Evolutionary conservation across 2,797 vertebrate species (phyloP).

Genomic region (Crenichthys baileyi): DNA sequence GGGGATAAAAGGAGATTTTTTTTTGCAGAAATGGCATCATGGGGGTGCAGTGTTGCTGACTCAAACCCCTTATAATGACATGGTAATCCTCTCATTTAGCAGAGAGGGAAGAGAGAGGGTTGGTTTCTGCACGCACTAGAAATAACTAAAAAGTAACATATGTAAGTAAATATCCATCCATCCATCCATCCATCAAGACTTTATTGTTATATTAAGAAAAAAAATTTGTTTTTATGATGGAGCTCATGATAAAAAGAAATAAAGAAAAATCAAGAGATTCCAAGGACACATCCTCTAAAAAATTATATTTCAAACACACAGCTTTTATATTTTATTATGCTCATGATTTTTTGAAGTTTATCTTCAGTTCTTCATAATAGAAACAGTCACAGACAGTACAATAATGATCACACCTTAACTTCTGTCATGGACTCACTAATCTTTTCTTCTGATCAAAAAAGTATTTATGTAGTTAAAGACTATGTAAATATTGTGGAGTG

Average conservation of each 20-base stretch:
- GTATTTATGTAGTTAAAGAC: background rate
- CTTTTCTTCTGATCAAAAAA: background rate
- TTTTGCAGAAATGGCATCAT: constrained; percentile 59
- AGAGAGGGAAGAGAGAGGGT: constrained; percentile 1
- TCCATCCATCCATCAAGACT: background rate
- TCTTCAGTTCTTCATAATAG: background rate
- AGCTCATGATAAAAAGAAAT: background rate
- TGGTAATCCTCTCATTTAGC: constrained; percentile 73
- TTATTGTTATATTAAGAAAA: background rate
- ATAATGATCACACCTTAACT: background rate
- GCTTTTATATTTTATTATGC: background rate
- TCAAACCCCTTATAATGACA: constrained; percentile 70
- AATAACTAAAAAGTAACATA: background rate
- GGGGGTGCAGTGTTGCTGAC: constrained; percentile 58
- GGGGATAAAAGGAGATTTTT: constrained; percentile 65
- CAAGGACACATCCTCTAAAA: background rate
- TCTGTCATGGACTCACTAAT: background rate
- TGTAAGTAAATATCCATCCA: background rate
- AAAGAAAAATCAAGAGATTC: background rate
- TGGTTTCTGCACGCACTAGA: constrained; percentile 11
- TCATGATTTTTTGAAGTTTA: background rate
- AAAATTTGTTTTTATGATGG: background rate
- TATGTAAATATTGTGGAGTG: background rate
- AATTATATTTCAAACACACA: background rate
- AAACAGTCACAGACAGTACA: background rate